Conservation (phyloP, 2,888 invertebrate species). For the Spodoptera exigua region DNA sequence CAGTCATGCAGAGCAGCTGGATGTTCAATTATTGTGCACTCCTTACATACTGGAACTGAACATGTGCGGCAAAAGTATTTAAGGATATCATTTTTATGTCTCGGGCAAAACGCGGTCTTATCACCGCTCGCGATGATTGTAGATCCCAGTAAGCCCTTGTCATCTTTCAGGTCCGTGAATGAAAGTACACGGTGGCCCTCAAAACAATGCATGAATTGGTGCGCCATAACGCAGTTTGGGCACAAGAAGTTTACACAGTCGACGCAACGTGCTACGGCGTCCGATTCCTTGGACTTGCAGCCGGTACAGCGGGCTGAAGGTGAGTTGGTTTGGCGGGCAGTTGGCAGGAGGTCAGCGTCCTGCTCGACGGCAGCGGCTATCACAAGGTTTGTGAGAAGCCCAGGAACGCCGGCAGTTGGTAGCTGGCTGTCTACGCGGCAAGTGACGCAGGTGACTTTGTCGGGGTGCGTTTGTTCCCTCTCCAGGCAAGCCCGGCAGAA, state of each 20-base stretch:
- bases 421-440: conserved; percentile 88
- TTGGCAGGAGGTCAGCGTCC: conserved; percentile 86
- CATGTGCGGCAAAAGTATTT: conserved; percentile 98
- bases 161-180: conserved; percentile 91
- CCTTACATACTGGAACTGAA: conserved; percentile 97
- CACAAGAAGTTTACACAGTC: conserved; percentile 99
- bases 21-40: conserved; percentile 97
- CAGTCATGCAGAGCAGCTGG: conserved; percentile 94
- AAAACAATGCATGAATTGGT: conserved; percentile 99
- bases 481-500: conserved; percentile 95
- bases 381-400: conserved; percentile 91
- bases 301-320: conserved; percentile 95
- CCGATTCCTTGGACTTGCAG: conserved; percentile 98
- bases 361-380: conserved; percentile 88
- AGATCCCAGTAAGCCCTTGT: conserved; percentile 87
- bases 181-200: conserved; percentile 97
- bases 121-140: conserved; percentile 89
- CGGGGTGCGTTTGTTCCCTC: conserved; percentile 91
- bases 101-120: conserved; percentile 93
- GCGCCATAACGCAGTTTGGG: conserved; percentile 99
- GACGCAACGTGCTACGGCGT: conserved; percentile 98
- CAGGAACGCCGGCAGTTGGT: conserved; percentile 90
- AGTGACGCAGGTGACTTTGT: conserved; percentile 93
- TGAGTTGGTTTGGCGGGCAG: conserved; percentile 82
- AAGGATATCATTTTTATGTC: conserved; percentile 96